Percentiles rank a stretch among this genome's conserved stretches.
phyloP scores from a whole-genome alignment of 1,140 invertebrate species.

The Platyura marginata region DNA sequence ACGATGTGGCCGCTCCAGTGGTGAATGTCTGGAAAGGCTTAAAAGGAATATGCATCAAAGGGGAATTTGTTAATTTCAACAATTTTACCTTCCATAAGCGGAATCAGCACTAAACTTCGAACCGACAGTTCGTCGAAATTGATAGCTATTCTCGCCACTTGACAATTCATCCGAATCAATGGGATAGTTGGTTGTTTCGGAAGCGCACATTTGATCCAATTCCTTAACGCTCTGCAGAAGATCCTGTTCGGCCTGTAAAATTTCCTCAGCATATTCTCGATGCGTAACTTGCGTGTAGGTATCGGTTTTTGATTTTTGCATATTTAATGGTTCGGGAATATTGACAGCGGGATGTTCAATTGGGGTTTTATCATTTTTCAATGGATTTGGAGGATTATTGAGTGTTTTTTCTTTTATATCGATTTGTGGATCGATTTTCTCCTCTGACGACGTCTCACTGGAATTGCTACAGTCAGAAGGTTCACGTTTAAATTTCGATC shows the following conservation, averaged over 20 bases:
- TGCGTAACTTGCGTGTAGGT: background rate
- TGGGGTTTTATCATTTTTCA: background rate
- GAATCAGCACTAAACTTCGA: background rate
- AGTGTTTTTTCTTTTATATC: background rate
- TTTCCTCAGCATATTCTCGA: background rate
- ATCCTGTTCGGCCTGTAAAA: background rate
- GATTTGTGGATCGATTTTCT: background rate
- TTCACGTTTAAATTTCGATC: conserved; percentile 7
- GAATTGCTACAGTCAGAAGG: background rate
- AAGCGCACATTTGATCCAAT: background rate
- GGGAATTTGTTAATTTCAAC: background rate
- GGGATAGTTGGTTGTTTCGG: background rate
- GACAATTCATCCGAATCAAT: background rate
- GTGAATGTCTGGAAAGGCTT: background rate
- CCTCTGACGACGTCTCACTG: background rate
- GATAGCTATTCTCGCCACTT: background rate
- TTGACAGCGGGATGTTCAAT: background rate
- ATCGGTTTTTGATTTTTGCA: background rate
- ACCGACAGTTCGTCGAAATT: background rate
- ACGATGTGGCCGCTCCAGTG: background rate
- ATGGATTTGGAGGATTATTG: background rate
- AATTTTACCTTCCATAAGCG: background rate
- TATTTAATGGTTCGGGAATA: conserved; percentile 6
- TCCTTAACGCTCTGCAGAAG: background rate
- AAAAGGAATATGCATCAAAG: background rate